Conservation (phyloP, 2,113 vertebrate species). For the Ceyx cyanopectus region DNA sequence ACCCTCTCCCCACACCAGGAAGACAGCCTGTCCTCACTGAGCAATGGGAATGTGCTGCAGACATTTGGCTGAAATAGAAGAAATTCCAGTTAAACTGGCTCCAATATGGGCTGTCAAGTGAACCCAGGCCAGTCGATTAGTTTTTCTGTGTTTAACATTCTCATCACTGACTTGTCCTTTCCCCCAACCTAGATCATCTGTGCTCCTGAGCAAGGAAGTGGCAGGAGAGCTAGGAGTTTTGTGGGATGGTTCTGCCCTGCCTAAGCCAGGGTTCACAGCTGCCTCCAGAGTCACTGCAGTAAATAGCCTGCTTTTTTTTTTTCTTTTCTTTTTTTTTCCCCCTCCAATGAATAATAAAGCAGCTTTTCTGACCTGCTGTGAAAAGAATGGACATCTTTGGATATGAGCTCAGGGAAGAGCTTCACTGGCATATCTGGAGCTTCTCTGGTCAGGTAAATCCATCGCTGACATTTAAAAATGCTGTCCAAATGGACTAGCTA, state of each 20-base stretch:
- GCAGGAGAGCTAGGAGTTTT: background rate
- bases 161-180: background rate
- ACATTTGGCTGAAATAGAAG: background rate
- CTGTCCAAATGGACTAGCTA: background rate
- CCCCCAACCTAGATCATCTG: background rate
- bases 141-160: background rate
- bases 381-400: background rate
- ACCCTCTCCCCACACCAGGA: background rate
- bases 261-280: background rate
- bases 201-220: background rate
- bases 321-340: rapidly evolving
- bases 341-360: background rate
- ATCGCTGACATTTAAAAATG: background rate
- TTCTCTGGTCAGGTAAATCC: conserved; percentile 32
- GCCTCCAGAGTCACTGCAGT: background rate
- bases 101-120: background rate
- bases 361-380: background rate
- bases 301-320: background rate
- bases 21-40: background rate
- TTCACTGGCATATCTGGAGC: background rate
- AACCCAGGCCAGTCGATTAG: background rate
- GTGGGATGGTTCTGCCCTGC: background rate
- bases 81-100: background rate
- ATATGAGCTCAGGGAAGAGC: background rate
- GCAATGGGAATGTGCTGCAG: background rate